Evolutionary conservation across 2,113 vertebrate genomes (phyloP).

Genomic region (Hypocryptadius cinnamomeus): DNA sequence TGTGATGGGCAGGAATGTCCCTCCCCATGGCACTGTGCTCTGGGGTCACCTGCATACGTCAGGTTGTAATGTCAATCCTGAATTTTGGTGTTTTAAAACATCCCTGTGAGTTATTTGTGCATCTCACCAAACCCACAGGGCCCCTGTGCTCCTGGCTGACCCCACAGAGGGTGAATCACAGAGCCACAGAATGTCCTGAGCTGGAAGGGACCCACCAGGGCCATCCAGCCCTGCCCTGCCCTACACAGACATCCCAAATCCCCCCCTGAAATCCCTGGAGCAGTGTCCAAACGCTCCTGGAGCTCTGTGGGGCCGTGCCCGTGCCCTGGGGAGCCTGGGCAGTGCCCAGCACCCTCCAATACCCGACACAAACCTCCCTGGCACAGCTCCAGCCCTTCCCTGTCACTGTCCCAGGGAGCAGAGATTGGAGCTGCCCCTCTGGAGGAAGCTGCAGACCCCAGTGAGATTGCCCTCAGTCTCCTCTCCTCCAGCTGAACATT

Average conservation of each 20-base stretch:
- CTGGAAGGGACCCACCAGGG: accelerated
- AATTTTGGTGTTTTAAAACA: background rate
- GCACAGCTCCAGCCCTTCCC: background rate
- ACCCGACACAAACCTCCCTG: background rate
- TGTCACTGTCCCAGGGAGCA: background rate
- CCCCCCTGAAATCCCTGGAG: background rate
- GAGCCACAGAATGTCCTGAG: background rate
- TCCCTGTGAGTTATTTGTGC: background rate
- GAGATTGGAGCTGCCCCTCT: accelerated
- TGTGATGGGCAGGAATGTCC: background rate
- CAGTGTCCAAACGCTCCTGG: accelerated
- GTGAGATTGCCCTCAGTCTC: background rate
- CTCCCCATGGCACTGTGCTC: background rate
- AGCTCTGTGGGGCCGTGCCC: background rate
- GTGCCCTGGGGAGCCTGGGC: background rate
- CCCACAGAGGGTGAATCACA: background rate
- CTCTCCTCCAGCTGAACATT: background rate
- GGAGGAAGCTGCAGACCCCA: background rate
- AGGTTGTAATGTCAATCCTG: background rate
- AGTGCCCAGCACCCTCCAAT: background rate
- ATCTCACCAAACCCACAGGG: background rate
- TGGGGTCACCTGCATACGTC: background rate
- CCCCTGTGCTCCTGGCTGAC: background rate
- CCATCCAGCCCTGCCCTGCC: accelerated
- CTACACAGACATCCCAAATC: background rate